A percentile compares a stretch with the other conserved stretches of the same genome.
Evolutionary conservation across 2,113 vertebrate genomes (phyloP).

Genomic region (Phrynosoma blainvillii): DNA sequence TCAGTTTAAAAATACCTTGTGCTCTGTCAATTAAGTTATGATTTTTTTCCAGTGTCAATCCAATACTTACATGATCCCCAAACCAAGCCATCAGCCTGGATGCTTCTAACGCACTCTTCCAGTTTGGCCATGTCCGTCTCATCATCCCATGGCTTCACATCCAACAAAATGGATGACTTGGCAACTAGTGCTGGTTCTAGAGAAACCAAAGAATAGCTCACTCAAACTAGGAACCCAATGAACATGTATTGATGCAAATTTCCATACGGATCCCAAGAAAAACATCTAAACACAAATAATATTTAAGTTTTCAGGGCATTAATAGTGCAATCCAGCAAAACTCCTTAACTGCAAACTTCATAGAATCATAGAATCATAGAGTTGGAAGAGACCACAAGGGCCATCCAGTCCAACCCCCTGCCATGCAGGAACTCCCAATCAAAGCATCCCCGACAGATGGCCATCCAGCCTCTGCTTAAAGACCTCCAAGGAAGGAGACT

Average conservation of each 20-base stretch:
- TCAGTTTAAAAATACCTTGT: not conserved
- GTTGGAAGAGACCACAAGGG: no score
- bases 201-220: not conserved
- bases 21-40: not conserved
- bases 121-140: constrained; percentile 95
- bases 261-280: not conserved
- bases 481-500: no score
- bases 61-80: constrained; percentile 94
- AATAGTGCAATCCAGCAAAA: rapidly evolving
- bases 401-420: no score
- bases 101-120: constrained; percentile 92
- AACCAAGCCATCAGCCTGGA: constrained; percentile 91
- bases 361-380: no score
- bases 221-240: not conserved
- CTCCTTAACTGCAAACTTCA: not conserved
- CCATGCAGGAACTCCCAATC: no score
- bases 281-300: rapidly evolving
- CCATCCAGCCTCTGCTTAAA: no score
- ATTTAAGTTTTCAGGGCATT: not conserved
- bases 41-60: not conserved
- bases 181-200: constrained; percentile 92
- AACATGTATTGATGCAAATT: not conserved
- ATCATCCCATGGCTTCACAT: constrained; percentile 98
- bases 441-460: no score
- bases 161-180: constrained; percentile 92